These are phyloP conservation scores for Thereva unica DNA, from an alignment of 2,888 invertebrate genomes.

Conservation along the genomic window DNA sequence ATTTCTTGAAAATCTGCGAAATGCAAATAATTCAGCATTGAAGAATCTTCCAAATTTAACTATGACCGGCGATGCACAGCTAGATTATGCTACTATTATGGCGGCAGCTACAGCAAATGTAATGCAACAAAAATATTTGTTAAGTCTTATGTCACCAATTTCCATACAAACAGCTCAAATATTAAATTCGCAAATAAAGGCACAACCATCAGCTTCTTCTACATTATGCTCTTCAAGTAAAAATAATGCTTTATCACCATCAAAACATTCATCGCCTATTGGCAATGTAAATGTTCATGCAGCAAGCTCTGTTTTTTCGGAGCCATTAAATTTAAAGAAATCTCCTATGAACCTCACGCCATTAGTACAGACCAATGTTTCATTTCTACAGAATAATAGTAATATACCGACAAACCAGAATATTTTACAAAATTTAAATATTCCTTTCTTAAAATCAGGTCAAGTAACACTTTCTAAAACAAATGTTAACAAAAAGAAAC, in stretches of 20 bases:
- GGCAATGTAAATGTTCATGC: slow-evolving; percentile 4
- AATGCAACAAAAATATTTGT: slow-evolving; percentile 39
- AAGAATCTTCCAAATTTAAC: slow-evolving; percentile 38
- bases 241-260: slow-evolving; percentile 3
- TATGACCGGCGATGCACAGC: slow-evolving; percentile 34
- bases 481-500: too few relatives aligned
- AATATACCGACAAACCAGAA: background rate
- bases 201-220: slow-evolving; percentile 11
- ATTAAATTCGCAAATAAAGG: slow-evolving; percentile 22
- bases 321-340: slow-evolving; percentile 24
- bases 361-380: background rate
- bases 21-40: slow-evolving; percentile 17
- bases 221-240: background rate
- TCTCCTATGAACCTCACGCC: background rate
- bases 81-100: slow-evolving; percentile 35
- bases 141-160: slow-evolving; percentile 37
- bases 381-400: background rate
- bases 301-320: background rate
- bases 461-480: too few relatives aligned
- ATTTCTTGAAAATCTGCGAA: slow-evolving; percentile 24
- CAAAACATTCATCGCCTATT: background rate
- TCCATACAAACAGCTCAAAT: slow-evolving; percentile 25
- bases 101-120: slow-evolving; percentile 39
- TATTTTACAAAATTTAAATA: background rate
- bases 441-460: too few relatives aligned